phyloP scores from a whole-genome alignment of 2,888 invertebrate genomes.

The Cryptosula pallasiana region DNA sequence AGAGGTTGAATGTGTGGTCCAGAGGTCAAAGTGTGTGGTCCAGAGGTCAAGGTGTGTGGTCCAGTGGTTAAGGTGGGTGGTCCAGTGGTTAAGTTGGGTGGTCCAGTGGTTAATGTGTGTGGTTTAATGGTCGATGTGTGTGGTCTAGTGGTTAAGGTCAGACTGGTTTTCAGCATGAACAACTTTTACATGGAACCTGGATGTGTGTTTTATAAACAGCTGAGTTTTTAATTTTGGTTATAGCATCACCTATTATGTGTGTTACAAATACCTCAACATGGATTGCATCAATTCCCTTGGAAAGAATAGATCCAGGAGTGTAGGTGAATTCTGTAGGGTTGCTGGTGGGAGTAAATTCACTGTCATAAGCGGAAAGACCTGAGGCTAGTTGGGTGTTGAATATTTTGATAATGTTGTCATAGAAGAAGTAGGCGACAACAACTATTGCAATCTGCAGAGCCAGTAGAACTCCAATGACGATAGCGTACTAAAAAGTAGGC shows the following conservation, averaged over 20 bases:
- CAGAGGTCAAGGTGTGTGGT: background rate
- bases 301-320: background rate
- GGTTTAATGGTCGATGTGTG: no score
- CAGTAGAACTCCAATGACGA: slow-evolving; percentile 1
- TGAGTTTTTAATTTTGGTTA: no score
- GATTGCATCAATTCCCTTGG: slow-evolving; percentile 11
- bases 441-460: background rate
- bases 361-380: background rate
- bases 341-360: background rate
- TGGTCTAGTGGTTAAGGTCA: no score
- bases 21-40: background rate
- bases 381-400: background rate
- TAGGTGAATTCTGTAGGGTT: background rate
- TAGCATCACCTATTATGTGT: no score
- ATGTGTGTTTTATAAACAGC: no score
- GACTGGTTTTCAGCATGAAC: no score
- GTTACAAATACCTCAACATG: slow-evolving; percentile 22
- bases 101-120: no score
- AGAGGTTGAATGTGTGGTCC: no score
- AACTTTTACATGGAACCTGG: no score
- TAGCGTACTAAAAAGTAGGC: slow-evolving; percentile 20
- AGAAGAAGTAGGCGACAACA: slow-evolving; percentile 14
- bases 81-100: background rate
- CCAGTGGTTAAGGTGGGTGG: background rate
- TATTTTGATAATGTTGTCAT: background rate